A percentile compares a stretch with the other conserved stretches of the same genome.
Conservation (phyloP, 2,888 invertebrate genomes). For the Drosophila demipolita region DNA sequence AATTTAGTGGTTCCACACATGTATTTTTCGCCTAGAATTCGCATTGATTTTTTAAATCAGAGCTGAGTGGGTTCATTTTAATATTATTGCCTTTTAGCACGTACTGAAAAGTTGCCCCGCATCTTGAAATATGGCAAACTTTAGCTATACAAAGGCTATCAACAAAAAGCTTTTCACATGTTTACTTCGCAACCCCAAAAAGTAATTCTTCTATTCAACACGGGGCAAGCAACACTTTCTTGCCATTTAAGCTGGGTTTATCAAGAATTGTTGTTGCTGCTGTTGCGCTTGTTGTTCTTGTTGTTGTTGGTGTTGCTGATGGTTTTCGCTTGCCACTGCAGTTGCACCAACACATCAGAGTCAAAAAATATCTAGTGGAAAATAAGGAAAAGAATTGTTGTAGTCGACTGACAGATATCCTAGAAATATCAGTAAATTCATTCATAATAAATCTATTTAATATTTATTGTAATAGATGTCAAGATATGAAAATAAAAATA, state of each 20-base stretch:
- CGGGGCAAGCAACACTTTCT: conserved; percentile 15
- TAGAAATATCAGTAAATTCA: background rate
- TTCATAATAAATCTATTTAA: background rate
- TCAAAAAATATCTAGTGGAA: conserved; percentile 31
- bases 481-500: background rate
- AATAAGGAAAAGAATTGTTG: background rate
- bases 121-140: background rate
- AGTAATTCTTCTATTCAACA: conserved; percentile 12
- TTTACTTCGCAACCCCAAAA: conserved; percentile 1
- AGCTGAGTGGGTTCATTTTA: background rate
- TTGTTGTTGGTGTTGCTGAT: conserved; percentile 18
- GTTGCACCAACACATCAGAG: conserved; percentile 43
- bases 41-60: background rate
- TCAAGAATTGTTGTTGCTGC: conserved; percentile 14
- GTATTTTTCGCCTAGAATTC: background rate
- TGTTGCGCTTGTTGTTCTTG: conserved; percentile 1
- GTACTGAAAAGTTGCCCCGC: background rate
- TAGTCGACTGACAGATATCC: background rate
- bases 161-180: background rate
- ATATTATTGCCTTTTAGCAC: background rate
- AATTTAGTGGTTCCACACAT: background rate
- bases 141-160: background rate
- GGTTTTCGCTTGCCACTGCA: conserved; percentile 24
- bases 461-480: background rate
- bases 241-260: conserved; percentile 34